Conservation (phyloP, 2,797 vertebrate species). For the Passerculus sandwichensis region DNA sequence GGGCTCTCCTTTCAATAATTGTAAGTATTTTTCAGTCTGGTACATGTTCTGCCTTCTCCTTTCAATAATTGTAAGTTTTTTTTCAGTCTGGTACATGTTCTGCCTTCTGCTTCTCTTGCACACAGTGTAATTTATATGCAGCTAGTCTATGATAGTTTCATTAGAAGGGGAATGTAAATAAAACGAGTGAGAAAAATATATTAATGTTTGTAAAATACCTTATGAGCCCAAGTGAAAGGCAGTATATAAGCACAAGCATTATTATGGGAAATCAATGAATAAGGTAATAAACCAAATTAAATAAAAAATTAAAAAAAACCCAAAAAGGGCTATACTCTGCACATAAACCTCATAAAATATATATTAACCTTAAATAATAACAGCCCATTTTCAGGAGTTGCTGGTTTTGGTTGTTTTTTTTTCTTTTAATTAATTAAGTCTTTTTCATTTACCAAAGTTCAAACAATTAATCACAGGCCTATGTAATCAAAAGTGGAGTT, state of each 20-base stretch:
- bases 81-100: not conserved
- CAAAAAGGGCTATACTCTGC: not conserved
- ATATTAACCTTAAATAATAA: conserved; percentile 18
- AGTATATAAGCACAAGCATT: conserved; percentile 32
- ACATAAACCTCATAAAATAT: not conserved
- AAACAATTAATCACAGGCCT: conserved; percentile 63
- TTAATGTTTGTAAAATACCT: conserved; percentile 36
- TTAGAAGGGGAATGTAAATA: conserved; percentile 45
- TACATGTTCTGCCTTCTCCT: not conserved
- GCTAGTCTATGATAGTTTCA: not conserved
- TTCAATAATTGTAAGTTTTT: not conserved
- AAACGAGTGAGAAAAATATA: conserved; percentile 11
- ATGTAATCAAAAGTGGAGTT: conserved; percentile 50
- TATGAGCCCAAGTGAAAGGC: conserved; percentile 1
- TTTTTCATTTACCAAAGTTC: conserved; percentile 42
- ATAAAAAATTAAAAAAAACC: not conserved
- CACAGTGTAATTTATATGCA: not conserved
- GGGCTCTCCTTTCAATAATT: not conserved
- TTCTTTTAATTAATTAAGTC: conserved; percentile 25
- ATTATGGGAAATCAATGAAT: conserved; percentile 55
- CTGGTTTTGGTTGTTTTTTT: not conserved
- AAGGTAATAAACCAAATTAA: conserved; percentile 35
- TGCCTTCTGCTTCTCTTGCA: not conserved
- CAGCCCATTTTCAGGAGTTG: not conserved
- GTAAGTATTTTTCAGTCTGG: not conserved